Evolutionary conservation across 1,140 invertebrate species (phyloP), one percentile per base, ranked within the genome.

Genomic region (Drosophila setifemur): DNA sequence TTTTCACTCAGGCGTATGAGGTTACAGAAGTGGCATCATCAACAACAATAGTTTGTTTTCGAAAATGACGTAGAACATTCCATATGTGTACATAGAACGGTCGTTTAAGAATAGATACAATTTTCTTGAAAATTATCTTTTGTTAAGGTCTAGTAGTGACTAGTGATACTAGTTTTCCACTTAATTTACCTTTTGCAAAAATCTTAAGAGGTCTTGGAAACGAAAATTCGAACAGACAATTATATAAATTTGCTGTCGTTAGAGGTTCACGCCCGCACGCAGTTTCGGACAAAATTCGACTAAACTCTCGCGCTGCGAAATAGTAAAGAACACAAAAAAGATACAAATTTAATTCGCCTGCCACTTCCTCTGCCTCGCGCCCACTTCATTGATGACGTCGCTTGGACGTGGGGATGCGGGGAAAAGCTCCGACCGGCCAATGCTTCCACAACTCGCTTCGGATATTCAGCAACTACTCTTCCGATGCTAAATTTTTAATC

Each of bases 401-500:
- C 49, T 72, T 66, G 66, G 69, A 42, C 64, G 43, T n/a, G n/a
- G n/a, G n/a, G n/a, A 45, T 40, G 28, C 31, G 26, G 33, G 23
- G 25, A 47, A 74, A 57, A 74, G 54, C 61, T 64, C 55, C 31
- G 21, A 44, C 21, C 29, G 39, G 48, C 43, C 49, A 54, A 69
- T 72, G 68, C 63, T 61, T 78, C 55, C 37, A 45, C 23, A 45
- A 43, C 37, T 44, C 44, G 37, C 31, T 72, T 69, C 33, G 55
- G 66, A 79, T 85, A 79, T 83, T 85, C 79, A 57, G 81, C 79
- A 83, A 83, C 79, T 63, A 72, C 48, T 75, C 45, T 52, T 35
- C 40, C 49, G 45, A 69, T 61, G 72, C 73, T 66, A 47, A 61
- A 79, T 60, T 72, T 37, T 21, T 50, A 57, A 75, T 85, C 79